These are phyloP conservation scores for Schrankia costaestrigalis DNA, from an alignment of 2,888 invertebrate genomes.

Conservation along the genomic window DNA sequence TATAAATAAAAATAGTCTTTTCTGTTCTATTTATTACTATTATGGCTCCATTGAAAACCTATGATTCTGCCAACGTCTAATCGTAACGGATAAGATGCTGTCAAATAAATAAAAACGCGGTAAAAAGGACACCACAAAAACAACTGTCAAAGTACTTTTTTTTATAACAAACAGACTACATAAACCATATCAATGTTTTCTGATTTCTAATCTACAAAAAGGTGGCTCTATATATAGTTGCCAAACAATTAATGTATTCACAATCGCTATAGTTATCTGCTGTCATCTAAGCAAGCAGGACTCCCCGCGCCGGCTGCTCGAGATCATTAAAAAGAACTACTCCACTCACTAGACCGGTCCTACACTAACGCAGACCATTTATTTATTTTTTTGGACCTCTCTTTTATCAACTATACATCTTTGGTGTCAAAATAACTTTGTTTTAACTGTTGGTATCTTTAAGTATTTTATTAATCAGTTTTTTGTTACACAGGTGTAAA, in stretches of 20 bases:
- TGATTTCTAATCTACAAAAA: constrained; percentile 13
- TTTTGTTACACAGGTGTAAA: too few relatives aligned
- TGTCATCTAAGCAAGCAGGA: constrained; percentile 60
- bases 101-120: too few relatives aligned
- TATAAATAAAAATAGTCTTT: too few relatives aligned
- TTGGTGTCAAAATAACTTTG: constrained; percentile 24
- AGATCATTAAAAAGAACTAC: constrained; percentile 66
- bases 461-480: too few relatives aligned
- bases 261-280: constrained; percentile 55
- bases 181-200: constrained; percentile 11
- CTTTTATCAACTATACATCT: constrained; percentile 22
- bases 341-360: constrained; percentile 33
- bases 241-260: constrained; percentile 42
- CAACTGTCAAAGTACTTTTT: too few relatives aligned
- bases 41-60: not conserved
- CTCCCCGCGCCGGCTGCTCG: constrained; percentile 37
- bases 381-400: constrained; percentile 17
- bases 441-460: not conserved
- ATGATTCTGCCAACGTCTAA: not conserved
- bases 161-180: too few relatives aligned
- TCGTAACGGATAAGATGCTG: too few relatives aligned
- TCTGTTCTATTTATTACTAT: not conserved
- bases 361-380: constrained; percentile 18
- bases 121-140: too few relatives aligned
- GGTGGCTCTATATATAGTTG: constrained; percentile 16